Evolutionary conservation across 2,113 vertebrate genomes (phyloP).

Genomic region (Chroicocephalus ridibundus): DNA sequence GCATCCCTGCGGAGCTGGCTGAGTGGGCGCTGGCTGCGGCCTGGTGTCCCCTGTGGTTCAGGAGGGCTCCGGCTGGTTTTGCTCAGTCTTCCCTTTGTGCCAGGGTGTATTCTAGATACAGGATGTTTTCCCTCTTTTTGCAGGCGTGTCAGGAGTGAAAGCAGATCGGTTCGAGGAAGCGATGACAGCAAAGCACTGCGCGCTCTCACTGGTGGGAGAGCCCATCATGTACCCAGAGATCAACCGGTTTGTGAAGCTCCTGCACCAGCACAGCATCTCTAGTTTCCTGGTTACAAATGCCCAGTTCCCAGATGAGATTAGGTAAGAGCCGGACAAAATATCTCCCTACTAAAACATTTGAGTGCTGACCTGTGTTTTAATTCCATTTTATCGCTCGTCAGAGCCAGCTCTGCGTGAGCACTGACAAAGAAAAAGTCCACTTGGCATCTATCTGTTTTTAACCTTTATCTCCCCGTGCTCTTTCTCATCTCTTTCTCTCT

Average conservation of each 20-base stretch:
- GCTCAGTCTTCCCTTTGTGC: neutral
- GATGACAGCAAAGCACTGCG: slow-evolving; percentile 86
- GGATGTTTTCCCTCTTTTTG: neutral
- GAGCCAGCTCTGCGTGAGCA: neutral
- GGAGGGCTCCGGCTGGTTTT: neutral
- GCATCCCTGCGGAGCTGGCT: neutral
- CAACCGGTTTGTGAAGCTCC: slow-evolving; percentile 85
- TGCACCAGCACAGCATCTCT: slow-evolving; percentile 85
- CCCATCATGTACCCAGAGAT: slow-evolving; percentile 97
- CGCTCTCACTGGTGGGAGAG: slow-evolving; percentile 92
- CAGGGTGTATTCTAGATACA: neutral
- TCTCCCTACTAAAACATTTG: neutral
- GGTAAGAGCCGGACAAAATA: slow-evolving; percentile 67
- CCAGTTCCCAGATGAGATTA: slow-evolving; percentile 92
- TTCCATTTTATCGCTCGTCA: neutral
- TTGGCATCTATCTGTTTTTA: neutral
- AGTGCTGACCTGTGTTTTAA: neutral
- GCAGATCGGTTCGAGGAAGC: slow-evolving; percentile 85
- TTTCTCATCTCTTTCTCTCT: neutral
- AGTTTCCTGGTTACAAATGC: slow-evolving; percentile 96
- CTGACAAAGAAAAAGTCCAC: neutral
- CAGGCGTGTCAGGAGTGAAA: slow-evolving; percentile 88
- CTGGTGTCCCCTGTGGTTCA: neutral
- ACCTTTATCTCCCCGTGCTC: rapidly evolving
- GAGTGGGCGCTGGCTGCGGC: neutral